Evolutionary conservation across 2,888 invertebrate genomes (phyloP), one percentile per base, ranked within the genome.

Genomic region (Cataglyphis albicans): DNA sequence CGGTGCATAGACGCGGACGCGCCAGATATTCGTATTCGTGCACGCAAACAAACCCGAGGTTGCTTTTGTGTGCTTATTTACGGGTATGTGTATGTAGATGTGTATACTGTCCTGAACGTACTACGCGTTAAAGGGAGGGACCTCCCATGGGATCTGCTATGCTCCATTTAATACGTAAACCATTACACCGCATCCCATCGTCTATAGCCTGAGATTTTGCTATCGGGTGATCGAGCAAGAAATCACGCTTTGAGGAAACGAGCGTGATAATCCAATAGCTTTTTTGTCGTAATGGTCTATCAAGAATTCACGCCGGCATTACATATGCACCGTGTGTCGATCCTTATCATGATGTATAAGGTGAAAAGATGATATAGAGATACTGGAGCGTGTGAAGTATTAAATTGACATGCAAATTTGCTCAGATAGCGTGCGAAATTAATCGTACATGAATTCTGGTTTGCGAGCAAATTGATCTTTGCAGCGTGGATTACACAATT

Each of bases 141-240:
- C 70, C 78, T 81, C 78, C 61, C 81, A 44, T 73, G 67, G 83
- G 73, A 78, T 65, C 38, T 64, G 57, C 68, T 65, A 83, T 76
- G 82, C 82, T 84, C 82, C 88, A 80, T 86, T 85, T 88, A 83
- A 82, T 83, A 76, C 82, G 84, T 55, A 72, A 76, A 73, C 81
- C 48, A 67, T 80, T 82, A 80, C 78, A 59, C 74, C 70, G 70
- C 82, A 70, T 78, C 78, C 72, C 57, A 44, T 44, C 57, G 41
- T 44, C 78, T 41, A 52, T 52, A 72, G 73, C 44, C 44, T 52
- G 75, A 81, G 81, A 74, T 83, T 73, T 63, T 35, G 82, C 81
- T 76, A 84, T 74, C 81, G 83, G 73, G 61, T 81, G 74, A 81
- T 81, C 68, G 65, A 59, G 72, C 78, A 80, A 80, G 78, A 80